phyloP scores from a whole-genome alignment of 2,797 vertebrate genomes.

The Anguilla obscura region DNA sequence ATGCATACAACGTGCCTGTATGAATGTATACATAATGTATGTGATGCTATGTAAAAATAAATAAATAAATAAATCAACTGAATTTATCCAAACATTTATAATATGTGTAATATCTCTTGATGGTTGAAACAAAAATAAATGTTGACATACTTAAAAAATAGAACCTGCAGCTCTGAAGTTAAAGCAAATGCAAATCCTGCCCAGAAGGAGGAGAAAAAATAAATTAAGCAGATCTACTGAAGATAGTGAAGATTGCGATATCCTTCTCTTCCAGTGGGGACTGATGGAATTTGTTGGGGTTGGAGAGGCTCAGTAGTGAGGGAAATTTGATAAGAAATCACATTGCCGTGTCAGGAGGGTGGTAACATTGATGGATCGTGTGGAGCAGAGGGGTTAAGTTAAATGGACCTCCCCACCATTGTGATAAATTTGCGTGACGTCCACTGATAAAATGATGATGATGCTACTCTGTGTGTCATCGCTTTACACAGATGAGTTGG shows the following conservation, averaged over 20 bases:
- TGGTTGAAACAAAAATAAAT: no score
- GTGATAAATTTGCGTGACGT: background rate
- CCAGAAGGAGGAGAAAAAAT: no score
- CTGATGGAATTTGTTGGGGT: background rate
- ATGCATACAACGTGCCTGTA: no score
- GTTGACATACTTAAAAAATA: no score
- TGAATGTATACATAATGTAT: no score
- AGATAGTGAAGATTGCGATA: background rate
- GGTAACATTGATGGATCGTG: background rate
- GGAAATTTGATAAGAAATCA: background rate
- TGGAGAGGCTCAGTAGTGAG: background rate
- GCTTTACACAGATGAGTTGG: background rate
- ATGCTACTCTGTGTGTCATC: background rate
- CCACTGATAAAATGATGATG: background rate
- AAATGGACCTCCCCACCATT: background rate
- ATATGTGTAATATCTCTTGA: no score
- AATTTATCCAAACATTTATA: no score
- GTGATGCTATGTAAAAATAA: no score
- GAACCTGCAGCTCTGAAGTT: no score
- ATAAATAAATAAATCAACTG: no score
- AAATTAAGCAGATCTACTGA: background rate
- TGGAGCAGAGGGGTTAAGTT: background rate
- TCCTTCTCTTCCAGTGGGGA: background rate
- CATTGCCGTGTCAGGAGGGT: background rate
- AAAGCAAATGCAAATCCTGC: no score